Percentiles rank a stretch among this genome's conserved stretches.
These are phyloP conservation scores for Eulemur coronatus DNA, from an alignment of 2,797 vertebrate species.

Conservation along the genomic window DNA sequence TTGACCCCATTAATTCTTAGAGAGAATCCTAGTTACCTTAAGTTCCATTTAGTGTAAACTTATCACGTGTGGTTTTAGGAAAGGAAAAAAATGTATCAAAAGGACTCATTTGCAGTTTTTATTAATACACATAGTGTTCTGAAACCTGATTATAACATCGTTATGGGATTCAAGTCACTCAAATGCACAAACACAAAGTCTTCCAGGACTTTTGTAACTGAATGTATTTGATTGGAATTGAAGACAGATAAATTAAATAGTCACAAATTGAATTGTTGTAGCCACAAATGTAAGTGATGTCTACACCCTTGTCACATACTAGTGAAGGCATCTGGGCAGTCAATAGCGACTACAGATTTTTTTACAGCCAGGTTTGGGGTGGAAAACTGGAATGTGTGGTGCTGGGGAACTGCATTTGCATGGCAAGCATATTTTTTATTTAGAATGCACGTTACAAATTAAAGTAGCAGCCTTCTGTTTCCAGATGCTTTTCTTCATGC, in stretches of 20 bases:
- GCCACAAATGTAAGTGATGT: not conserved
- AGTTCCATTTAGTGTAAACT: not conserved
- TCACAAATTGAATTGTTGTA: constrained; percentile 44
- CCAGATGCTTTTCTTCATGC: constrained; percentile 48
- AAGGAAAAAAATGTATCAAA: constrained; percentile 9
- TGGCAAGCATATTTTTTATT: not conserved
- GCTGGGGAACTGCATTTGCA: not conserved
- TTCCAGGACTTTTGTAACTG: constrained; percentile 23
- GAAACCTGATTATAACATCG: not conserved
- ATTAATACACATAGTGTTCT: constrained; percentile 12
- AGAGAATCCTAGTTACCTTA: not conserved
- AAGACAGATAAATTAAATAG: constrained; percentile 32
- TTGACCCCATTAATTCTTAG: not conserved
- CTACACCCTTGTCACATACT: not conserved
- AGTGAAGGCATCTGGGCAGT: not conserved
- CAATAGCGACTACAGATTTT: not conserved
- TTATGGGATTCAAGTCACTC: constrained; percentile 24
- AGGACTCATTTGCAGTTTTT: constrained; percentile 15
- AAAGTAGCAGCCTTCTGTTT: constrained; percentile 29
- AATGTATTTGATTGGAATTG: constrained; percentile 35
- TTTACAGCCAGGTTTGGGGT: not conserved
- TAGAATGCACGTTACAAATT: constrained; percentile 34
- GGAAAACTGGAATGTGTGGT: not conserved
- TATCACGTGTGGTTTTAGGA: not conserved
- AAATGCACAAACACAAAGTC: constrained; percentile 26